phyloP scores from a whole-genome alignment of 2,113 vertebrate species.

The Ageneiosus marmoratus region DNA sequence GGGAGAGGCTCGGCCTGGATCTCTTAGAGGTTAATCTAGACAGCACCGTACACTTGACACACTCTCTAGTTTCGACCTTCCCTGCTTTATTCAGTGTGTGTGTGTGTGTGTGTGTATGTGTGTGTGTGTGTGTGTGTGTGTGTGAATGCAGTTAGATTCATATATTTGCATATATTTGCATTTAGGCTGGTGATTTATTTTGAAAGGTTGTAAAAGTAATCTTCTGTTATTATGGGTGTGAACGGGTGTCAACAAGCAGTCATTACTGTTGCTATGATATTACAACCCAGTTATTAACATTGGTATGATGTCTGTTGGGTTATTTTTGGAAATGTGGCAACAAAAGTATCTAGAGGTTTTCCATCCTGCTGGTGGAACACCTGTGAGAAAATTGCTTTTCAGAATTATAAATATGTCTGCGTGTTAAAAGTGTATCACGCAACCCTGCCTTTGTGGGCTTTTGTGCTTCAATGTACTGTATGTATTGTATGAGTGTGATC shows the following conservation, averaged over 20 bases:
- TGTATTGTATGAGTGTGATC: background rate
- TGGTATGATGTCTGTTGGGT: background rate
- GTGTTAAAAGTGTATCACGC: background rate
- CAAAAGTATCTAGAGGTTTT: background rate
- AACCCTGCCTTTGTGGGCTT: background rate
- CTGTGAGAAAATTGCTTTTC: background rate
- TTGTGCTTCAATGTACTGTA: slow-evolving; percentile 6
- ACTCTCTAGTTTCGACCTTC: slow-evolving; percentile 66
- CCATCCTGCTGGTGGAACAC: background rate
- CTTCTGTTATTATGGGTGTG: slow-evolving; percentile 17
- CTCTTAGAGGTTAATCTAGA: slow-evolving; percentile 78
- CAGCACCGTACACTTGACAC: slow-evolving; percentile 64
- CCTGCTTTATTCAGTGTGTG: slow-evolving; percentile 40
- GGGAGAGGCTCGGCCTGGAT: slow-evolving; percentile 76
- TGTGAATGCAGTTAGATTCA: slow-evolving; percentile 17
- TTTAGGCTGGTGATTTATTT: background rate
- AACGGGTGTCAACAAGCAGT: slow-evolving; percentile 22
- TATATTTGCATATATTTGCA: slow-evolving; percentile 37
- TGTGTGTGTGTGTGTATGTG: slow-evolving; percentile 41
- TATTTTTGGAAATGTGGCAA: background rate
- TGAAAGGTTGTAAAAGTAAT: slow-evolving; percentile 8
- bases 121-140: slow-evolving; percentile 31
- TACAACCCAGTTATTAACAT: background rate
- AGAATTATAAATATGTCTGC: background rate
- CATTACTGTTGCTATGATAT: slow-evolving; percentile 12